Percentiles rank a stretch among this genome's conserved stretches.
Conservation (phyloP, 2,113 vertebrate genomes). For the Sarotherodon lohbergeri region DNA sequence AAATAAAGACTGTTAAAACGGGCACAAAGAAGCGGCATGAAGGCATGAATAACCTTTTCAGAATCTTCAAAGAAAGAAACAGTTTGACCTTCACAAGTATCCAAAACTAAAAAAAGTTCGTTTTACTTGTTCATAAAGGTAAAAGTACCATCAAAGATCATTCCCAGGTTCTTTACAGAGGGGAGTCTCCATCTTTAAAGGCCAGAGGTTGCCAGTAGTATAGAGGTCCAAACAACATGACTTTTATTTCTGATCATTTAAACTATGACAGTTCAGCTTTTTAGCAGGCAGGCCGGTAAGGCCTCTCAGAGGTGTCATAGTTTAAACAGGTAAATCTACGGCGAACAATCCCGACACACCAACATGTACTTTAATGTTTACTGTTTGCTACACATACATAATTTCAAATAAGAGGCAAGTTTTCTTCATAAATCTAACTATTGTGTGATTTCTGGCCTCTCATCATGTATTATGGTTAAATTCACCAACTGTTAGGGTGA, state of each 20-base stretch:
- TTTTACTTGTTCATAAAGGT: not conserved
- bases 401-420: not conserved
- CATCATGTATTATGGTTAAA: not conserved
- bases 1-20: not conserved
- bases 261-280: not conserved
- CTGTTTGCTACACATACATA: not conserved
- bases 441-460: not conserved
- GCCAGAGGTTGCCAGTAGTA: not conserved
- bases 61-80: not conserved
- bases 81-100: not conserved
- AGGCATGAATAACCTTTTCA: not conserved
- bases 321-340: not conserved
- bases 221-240: not conserved
- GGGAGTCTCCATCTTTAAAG: not conserved
- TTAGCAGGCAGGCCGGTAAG: not conserved
- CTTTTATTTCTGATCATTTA: not conserved
- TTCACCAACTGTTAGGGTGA: not conserved
- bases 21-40: not conserved
- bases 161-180: not conserved
- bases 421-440: not conserved
- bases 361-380: not conserved
- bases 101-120: not conserved
- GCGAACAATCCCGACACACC: not conserved
- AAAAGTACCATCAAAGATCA: not conserved
- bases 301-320: not conserved